Percentiles rank a stretch among this genome's conserved stretches.
phyloP scores from a whole-genome alignment of 1,140 invertebrate species.

The Dreissena rostriformis region DNA sequence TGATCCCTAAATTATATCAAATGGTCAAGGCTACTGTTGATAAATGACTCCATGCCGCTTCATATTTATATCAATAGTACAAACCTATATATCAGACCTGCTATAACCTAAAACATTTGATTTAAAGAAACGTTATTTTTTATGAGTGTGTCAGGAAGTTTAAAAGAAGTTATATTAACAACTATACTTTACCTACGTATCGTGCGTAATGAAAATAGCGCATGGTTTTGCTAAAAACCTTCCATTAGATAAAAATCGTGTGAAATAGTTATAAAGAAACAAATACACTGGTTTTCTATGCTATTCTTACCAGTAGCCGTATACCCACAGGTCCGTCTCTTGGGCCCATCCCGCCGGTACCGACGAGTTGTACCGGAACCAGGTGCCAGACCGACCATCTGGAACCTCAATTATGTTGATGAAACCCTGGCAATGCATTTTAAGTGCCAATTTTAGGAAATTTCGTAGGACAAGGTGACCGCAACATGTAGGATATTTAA shows the following conservation, averaged over 20 bases:
- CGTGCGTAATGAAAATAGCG: background rate
- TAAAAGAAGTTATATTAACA: background rate
- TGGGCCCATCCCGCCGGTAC: slow-evolving; percentile 10
- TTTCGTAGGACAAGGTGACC: too few species aligned
- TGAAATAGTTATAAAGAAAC: background rate
- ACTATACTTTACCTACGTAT: background rate
- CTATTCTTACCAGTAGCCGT: slow-evolving; percentile 35
- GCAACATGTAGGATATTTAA: too few species aligned
- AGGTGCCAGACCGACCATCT: background rate
- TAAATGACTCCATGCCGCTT: too few species aligned
- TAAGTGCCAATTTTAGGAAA: too few species aligned
- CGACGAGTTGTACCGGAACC: slow-evolving; percentile 36
- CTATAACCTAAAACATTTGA: too few species aligned
- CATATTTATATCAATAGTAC: too few species aligned
- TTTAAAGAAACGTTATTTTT: too few species aligned
- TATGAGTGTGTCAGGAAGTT: too few species aligned
- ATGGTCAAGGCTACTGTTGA: too few species aligned
- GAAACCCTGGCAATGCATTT: slow-evolving; percentile 19
- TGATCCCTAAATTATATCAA: too few species aligned
- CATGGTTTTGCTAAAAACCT: background rate
- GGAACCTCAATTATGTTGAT: slow-evolving; percentile 21
- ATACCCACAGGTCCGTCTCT: slow-evolving; percentile 30
- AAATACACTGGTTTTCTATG: background rate
- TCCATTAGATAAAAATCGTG: background rate
- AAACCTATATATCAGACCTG: too few species aligned